A percentile compares a stretch with the other conserved stretches of the same genome.
Evolutionary conservation across 1,140 invertebrate species (phyloP).

Genomic region (Asobara japonica): DNA sequence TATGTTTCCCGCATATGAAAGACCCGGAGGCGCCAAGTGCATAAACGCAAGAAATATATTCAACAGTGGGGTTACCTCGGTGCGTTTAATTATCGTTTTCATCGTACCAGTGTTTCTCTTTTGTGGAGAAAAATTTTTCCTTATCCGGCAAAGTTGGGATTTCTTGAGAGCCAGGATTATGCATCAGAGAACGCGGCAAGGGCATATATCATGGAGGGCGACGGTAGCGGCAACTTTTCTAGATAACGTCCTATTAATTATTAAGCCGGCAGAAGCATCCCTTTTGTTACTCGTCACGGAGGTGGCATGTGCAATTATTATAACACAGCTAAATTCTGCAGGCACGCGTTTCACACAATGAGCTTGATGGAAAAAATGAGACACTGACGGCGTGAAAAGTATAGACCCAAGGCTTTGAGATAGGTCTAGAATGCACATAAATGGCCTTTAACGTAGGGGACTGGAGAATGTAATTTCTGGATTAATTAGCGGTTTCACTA

Average conservation of each 20-base stretch:
- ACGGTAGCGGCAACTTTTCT: not conserved
- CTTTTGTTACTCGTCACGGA: slow-evolving; percentile 18
- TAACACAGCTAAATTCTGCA: not conserved
- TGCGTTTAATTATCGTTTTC: slow-evolving; percentile 15
- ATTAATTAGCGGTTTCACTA: too few species aligned
- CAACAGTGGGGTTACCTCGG: not conserved
- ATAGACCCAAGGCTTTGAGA: too few species aligned
- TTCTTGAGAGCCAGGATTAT: not conserved
- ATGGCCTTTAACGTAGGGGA: too few species aligned
- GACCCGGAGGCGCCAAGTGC: not conserved
- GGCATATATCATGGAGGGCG: not conserved
- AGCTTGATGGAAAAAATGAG: not conserved
- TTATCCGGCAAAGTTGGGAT: not conserved
- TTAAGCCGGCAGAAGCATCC: slow-evolving; percentile 17
- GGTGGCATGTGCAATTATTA: slow-evolving; percentile 12
- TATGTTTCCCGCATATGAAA: not conserved
- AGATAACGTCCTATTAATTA: slow-evolving; percentile 21
- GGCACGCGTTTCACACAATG: slow-evolving; percentile 1
- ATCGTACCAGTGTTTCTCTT: slow-evolving; percentile 12
- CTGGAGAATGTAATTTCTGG: too few species aligned
- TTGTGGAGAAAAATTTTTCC: not conserved
- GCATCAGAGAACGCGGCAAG: not conserved
- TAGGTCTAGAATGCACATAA: too few species aligned
- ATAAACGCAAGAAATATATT: slow-evolving; percentile 7
- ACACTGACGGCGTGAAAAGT: too few species aligned